Base-by-base conservation (phyloP, 2,797 vertebrate genomes). In the Poecile montanus region DNA sequence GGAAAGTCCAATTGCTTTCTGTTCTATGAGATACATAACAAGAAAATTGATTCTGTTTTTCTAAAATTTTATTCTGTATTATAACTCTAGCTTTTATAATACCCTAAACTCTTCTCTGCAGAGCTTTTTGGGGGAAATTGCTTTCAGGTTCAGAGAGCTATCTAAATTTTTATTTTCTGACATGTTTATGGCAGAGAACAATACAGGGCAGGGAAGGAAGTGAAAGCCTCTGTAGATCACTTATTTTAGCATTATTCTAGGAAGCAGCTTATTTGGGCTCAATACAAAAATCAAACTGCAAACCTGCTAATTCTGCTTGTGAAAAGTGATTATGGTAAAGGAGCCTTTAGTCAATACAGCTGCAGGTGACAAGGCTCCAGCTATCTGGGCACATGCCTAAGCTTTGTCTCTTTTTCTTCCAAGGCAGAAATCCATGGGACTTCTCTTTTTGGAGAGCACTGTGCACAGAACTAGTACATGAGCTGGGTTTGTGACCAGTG, bases 311-410 rank as follows among this genome's bases (percentile, higher is more conserved):
- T 76, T 81, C 26, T 89, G 2, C 50, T 70, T 72, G 22, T 60
- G 53, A 56, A 5, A 32, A 51, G 19, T 56, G 66, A n/a, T 44
- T 30, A 6, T 48, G 50, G 21, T 27, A 21, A 54, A 48, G 19
- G 57, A 40, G 40, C 20, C 14, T 74, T 84, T 11, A 38, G 40
- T 51, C 63, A 38, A 3, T 74, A 17, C 10, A 58, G 45, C 22
- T 32, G 9, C 50, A 29, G n/a, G 2, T 50, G 63, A 44, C 42
- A 23, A 44, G 36, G 58, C 54, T 82, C 0, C 27, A 30, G 15
- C 48, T 18, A 21, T 27, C 16, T 23, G 13, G 26, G 13, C 6
- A 1, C 30, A 20, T 0, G 1, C 48, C 29, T 51, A 27, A 89
- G 40, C 30, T 67, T 63, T 50, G 27, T 48, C 38, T 83, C 16